These are phyloP conservation scores for Invenusta paracnida DNA, from an alignment of 2,888 invertebrate species.

Conservation along the genomic window DNA sequence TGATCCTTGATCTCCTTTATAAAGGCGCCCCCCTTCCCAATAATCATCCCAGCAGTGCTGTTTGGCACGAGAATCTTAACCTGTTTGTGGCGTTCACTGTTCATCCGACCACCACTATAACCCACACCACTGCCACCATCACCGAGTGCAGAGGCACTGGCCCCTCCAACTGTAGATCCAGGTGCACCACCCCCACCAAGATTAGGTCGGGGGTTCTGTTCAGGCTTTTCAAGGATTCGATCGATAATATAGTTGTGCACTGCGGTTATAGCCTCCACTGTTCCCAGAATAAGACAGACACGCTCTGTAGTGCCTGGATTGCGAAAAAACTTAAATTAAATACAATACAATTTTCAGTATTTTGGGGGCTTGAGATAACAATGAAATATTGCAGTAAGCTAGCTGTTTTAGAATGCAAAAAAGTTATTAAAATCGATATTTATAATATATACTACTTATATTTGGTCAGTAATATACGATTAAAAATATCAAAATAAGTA, in stretches of 20 bases:
- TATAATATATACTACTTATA: not conserved
- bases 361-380: too few relatives aligned
- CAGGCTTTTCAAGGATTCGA: constrained; percentile 60
- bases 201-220: constrained; percentile 57
- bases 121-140: too few relatives aligned
- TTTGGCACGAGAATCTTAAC: constrained; percentile 61
- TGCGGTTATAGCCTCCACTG: constrained; percentile 55
- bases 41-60: constrained; percentile 61
- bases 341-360: too few relatives aligned
- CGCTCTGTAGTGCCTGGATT: constrained; percentile 59
- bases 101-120: constrained; percentile 56
- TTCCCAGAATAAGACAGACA: constrained; percentile 60
- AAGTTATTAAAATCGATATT: not conserved
- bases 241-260: constrained; percentile 60
- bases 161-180: too few relatives aligned
- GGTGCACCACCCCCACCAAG: too few relatives aligned
- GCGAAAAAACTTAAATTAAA: too few relatives aligned
- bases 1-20: constrained; percentile 61
- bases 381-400: too few relatives aligned
- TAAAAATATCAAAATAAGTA: not conserved
- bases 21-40: constrained; percentile 60
- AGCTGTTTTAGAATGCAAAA: too few relatives aligned
- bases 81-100: constrained; percentile 60
- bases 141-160: too few relatives aligned
- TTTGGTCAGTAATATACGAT: too few relatives aligned